These are phyloP conservation scores for Cercopithecus mona DNA, from an alignment of 2,113 vertebrate genomes.

Conservation along the genomic window DNA sequence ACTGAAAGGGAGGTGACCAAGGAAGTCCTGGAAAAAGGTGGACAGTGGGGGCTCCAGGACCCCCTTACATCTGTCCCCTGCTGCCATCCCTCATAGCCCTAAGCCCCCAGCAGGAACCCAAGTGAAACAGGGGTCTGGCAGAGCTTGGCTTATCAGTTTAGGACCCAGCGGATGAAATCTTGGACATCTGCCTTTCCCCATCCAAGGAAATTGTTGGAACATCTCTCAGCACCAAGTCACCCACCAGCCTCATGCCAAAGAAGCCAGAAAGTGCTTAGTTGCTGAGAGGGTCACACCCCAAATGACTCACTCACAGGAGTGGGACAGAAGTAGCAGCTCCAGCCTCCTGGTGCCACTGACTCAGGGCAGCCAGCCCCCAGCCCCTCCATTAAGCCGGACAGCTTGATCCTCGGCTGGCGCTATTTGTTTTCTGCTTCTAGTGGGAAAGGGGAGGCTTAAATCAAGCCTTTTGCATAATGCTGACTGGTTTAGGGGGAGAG, in stretches of 20 bases:
- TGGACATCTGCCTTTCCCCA: background rate
- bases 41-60: background rate
- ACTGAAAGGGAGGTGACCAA: background rate
- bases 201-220: background rate
- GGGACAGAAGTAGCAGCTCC: background rate
- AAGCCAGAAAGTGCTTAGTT: background rate
- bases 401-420: background rate
- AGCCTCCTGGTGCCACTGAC: background rate
- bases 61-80: background rate
- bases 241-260: background rate
- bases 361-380: background rate
- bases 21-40: background rate
- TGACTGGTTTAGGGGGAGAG: too few species aligned
- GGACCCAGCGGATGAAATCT: background rate
- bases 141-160: background rate
- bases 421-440: background rate
- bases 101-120: background rate
- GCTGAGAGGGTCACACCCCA: constrained; percentile 50
- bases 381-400: background rate
- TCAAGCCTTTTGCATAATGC: background rate
- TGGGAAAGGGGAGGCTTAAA: background rate
- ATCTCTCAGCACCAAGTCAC: background rate
- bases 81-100: background rate
- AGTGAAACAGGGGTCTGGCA: background rate
- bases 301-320: constrained; percentile 24